A percentile compares a stretch with the other conserved stretches of the same genome.
These are phyloP conservation scores for Hydrocynus forskahlii DNA, from an alignment of 2,797 vertebrate genomes.

Conservation along the genomic window DNA sequence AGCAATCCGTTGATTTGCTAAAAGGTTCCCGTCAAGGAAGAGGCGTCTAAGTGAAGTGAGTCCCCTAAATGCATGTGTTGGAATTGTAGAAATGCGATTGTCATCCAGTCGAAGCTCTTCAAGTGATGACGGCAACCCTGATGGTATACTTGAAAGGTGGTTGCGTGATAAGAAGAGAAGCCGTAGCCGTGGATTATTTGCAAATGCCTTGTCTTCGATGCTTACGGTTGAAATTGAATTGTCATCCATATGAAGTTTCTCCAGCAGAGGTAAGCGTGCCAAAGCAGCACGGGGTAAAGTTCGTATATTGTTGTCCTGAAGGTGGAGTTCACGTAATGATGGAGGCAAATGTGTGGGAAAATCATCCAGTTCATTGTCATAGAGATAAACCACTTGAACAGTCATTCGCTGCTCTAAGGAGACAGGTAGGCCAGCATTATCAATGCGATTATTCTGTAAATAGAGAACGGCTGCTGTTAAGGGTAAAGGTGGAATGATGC, in stretches of 20 bases:
- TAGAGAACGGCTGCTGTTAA: slow-evolving; percentile 91
- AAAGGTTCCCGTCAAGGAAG: slow-evolving; percentile 92
- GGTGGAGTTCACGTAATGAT: slow-evolving; percentile 90
- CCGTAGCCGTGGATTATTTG: slow-evolving; percentile 85
- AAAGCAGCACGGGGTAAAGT: slow-evolving; percentile 85
- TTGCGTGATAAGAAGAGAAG: slow-evolving; percentile 92
- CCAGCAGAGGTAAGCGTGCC: slow-evolving; percentile 87
- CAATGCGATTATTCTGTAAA: slow-evolving; percentile 96
- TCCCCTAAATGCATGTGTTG: slow-evolving; percentile 90
- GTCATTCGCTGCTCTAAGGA: slow-evolving; percentile 81
- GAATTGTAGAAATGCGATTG: slow-evolving; percentile 94
- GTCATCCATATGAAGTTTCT: slow-evolving; percentile 94
- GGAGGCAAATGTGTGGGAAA: slow-evolving; percentile 88
- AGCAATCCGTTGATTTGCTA: slow-evolving; percentile 94
- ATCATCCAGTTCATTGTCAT: slow-evolving; percentile 91
- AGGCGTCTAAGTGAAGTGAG: slow-evolving; percentile 86
- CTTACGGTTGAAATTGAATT: slow-evolving; percentile 96
- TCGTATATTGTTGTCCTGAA: slow-evolving; percentile 96
- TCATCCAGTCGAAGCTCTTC: slow-evolving; percentile 93
- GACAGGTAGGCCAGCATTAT: slow-evolving; percentile 86
- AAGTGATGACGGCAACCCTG: slow-evolving; percentile 87
- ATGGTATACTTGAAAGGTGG: slow-evolving; percentile 93
- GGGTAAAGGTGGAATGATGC: slow-evolving; percentile 87
- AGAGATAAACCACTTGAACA: slow-evolving; percentile 90
- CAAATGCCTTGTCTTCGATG: slow-evolving; percentile 94